Conservation (phyloP, 1,140 invertebrate genomes). For the Cyclina sinensis region DNA sequence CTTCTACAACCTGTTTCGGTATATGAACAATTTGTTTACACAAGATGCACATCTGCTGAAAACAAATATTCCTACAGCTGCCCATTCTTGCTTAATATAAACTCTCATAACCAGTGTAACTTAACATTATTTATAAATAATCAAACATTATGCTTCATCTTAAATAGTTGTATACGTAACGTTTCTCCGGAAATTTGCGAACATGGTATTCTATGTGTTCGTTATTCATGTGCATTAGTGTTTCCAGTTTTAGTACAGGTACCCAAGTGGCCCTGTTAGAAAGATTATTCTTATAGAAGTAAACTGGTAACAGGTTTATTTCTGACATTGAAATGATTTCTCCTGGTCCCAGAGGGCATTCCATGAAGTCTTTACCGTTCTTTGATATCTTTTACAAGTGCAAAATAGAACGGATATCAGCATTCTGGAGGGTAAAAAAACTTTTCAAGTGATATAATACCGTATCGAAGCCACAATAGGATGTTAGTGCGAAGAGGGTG, state of each 20-base stretch:
- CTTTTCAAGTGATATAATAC: not conserved
- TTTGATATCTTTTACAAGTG: constrained; percentile 27
- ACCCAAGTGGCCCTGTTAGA: not conserved
- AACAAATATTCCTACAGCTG: not conserved
- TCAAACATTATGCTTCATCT: no score
- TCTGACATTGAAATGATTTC: constrained; percentile 7
- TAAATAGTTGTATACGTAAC: no score
- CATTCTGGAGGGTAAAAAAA: not conserved
- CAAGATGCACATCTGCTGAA: not conserved
- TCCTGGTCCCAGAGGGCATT: not conserved
- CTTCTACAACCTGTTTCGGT: no score
- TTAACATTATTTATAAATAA: not conserved
- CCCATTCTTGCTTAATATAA: no score
- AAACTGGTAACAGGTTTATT: not conserved
- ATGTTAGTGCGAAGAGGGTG: not conserved
- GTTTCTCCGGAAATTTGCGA: no score
- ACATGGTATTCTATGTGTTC: no score
- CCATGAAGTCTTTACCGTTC: not conserved
- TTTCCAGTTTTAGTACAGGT: no score
- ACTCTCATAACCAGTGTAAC: no score
- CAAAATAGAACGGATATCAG: not conserved
- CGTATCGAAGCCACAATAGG: not conserved
- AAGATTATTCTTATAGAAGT: not conserved
- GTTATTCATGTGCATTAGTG: no score
- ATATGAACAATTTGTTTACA: not conserved